Evolutionary conservation across 2,888 invertebrate genomes (phyloP).

Genomic region (Nephrotoma guestfalica): DNA sequence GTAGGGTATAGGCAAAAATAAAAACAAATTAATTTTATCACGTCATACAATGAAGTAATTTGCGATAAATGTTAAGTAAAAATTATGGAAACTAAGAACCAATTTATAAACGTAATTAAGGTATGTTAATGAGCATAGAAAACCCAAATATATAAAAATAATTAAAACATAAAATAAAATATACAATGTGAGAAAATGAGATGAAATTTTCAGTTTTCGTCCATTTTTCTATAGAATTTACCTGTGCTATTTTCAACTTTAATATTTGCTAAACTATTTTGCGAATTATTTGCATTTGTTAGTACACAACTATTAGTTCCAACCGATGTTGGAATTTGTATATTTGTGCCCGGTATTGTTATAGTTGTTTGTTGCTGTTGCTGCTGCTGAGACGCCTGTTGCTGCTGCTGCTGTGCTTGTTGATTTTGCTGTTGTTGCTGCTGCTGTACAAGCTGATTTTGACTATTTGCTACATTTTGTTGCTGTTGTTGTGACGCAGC

Average conservation of each 20-base stretch:
- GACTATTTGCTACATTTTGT: conserved; percentile 12
- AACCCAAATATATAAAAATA: not conserved
- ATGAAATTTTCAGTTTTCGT: not conserved
- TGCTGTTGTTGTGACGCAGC: conserved; percentile 9
- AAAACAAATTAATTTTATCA: not conserved
- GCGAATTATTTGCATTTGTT: conserved; percentile 17
- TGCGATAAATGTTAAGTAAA: not conserved
- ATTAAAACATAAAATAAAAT: not conserved
- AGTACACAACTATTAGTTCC: conserved; percentile 26
- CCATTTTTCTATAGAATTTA: not conserved
- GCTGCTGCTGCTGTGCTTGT: conserved; percentile 14
- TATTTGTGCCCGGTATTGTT: conserved; percentile 32
- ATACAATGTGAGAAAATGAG: not conserved
- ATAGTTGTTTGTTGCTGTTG: conserved; percentile 18
- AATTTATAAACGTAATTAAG: not conserved
- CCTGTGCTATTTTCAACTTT: conserved; percentile 12
- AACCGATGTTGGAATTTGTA: conserved; percentile 30
- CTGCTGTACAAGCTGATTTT: conserved; percentile 19
- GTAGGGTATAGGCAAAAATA: conserved; percentile 18
- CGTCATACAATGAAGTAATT: not conserved
- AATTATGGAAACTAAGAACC: not conserved
- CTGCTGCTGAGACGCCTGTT: conserved; percentile 19
- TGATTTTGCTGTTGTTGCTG: conserved; percentile 20
- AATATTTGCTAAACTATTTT: conserved; percentile 13
- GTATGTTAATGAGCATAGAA: not conserved